phyloP scores from a whole-genome alignment of 2,888 invertebrate species.

The Eupeodes latifasciatus region DNA sequence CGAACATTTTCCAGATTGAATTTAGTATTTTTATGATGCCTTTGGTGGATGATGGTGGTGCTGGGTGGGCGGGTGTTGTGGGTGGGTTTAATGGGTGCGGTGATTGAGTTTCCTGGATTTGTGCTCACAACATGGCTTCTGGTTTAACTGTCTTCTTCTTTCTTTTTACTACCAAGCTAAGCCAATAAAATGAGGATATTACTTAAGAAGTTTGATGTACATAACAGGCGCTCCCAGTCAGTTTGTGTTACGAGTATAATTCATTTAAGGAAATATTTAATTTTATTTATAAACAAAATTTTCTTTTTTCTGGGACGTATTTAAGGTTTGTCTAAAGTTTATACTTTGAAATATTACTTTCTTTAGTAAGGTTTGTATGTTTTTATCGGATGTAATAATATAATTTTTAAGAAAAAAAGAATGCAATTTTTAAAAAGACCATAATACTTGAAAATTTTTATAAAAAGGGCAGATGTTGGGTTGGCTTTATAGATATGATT shows the following conservation, averaged over 20 bases:
- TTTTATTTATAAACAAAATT: neutral
- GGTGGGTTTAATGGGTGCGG: neutral
- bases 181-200: slow-evolving; percentile 12
- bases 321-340: neutral
- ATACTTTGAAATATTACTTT: no score
- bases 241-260: neutral
- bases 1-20: slow-evolving; percentile 60
- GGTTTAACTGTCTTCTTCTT: neutral
- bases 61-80: neutral
- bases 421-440: no score
- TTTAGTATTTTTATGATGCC: slow-evolving; percentile 47
- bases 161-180: neutral
- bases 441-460: no score
- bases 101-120: slow-evolving; percentile 44
- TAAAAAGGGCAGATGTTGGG: no score
- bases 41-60: slow-evolving; percentile 9
- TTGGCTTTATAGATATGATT: no score
- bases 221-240: neutral
- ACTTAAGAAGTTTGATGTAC: slow-evolving; percentile 24
- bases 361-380: neutral
- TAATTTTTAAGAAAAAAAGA: no score
- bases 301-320: neutral
- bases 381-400: no score
- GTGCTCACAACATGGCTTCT: slow-evolving; percentile 14
- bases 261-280: neutral